Percentiles rank a stretch among this genome's conserved stretches.
phyloP scores from a whole-genome alignment of 1,140 invertebrate species.

The Ceratoteleas bidentatus region DNA sequence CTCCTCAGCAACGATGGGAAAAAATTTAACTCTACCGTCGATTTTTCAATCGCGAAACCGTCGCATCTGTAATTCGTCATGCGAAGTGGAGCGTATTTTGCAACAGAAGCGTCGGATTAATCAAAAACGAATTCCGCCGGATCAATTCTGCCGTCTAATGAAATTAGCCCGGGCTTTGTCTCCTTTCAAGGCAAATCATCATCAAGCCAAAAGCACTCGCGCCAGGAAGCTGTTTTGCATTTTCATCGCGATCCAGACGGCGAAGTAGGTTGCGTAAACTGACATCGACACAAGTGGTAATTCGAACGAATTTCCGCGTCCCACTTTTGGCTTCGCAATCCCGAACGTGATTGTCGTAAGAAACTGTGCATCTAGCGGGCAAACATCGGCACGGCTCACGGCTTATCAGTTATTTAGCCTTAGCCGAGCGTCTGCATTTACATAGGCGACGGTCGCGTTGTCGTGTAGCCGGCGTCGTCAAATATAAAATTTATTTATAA shows the following conservation, averaged over 20 bases:
- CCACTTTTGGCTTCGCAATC: constrained; percentile 27
- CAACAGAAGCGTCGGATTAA: no score
- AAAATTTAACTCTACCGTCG: no score
- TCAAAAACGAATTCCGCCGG: no score
- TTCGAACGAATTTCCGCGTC: constrained; percentile 27
- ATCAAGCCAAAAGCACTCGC: background rate
- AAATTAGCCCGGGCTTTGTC: background rate
- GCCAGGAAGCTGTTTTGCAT: background rate
- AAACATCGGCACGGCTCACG: background rate
- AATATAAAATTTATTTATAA: constrained; percentile 68
- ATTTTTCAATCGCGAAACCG: no score
- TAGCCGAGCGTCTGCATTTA: constrained; percentile 31
- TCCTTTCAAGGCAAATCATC: background rate
- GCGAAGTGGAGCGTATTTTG: no score
- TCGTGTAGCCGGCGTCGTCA: constrained; percentile 30
- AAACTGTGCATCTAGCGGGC: constrained; percentile 22
- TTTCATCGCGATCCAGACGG: constrained; percentile 5
- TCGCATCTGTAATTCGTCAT: no score
- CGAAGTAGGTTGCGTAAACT: constrained; percentile 15
- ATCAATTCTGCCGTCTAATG: no score
- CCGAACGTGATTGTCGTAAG: constrained; percentile 19
- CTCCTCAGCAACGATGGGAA: no score
- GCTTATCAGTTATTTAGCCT: constrained; percentile 50
- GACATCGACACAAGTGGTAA: constrained; percentile 19
- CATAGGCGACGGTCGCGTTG: constrained; percentile 41